Percentiles rank a stretch among this genome's conserved stretches.
phyloP scores from a whole-genome alignment of 1,140 invertebrate species.

The Pentalonia nigronervosa region DNA sequence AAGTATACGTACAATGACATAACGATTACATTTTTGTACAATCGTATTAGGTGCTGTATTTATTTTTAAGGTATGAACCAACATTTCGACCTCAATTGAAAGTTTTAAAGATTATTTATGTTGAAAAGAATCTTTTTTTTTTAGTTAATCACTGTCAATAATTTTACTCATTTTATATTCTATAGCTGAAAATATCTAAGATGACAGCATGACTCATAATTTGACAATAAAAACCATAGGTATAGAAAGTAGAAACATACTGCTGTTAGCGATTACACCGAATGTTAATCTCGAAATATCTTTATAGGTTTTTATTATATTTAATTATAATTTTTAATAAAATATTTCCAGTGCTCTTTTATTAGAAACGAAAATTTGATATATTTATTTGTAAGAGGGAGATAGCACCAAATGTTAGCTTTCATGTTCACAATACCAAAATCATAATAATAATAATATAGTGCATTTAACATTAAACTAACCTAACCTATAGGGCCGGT shows the following conservation, averaged over 20 bases:
- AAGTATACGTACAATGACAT: neutral
- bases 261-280: neutral
- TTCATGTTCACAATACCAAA: neutral
- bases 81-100: neutral
- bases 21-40: neutral
- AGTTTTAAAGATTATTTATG: neutral
- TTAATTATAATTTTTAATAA: neutral
- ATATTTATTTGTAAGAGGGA: conserved; percentile 13
- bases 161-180: neutral
- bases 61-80: neutral
- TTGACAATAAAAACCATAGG: neutral
- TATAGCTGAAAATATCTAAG: neutral
- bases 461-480: neutral
- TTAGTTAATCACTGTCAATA: neutral
- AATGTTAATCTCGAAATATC: neutral
- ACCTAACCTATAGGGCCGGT: neutral
- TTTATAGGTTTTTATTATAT: neutral
- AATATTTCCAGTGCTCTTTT: neutral
- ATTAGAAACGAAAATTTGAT: conserved; percentile 3
- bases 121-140: conserved; percentile 1
- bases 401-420: neutral
- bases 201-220: neutral
- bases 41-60: neutral
- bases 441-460: neutral
- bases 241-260: neutral